A percentile compares a stretch with the other conserved stretches of the same genome.
Conservation (phyloP, 2,113 vertebrate genomes). For the Rhagologus leucostigma region DNA sequence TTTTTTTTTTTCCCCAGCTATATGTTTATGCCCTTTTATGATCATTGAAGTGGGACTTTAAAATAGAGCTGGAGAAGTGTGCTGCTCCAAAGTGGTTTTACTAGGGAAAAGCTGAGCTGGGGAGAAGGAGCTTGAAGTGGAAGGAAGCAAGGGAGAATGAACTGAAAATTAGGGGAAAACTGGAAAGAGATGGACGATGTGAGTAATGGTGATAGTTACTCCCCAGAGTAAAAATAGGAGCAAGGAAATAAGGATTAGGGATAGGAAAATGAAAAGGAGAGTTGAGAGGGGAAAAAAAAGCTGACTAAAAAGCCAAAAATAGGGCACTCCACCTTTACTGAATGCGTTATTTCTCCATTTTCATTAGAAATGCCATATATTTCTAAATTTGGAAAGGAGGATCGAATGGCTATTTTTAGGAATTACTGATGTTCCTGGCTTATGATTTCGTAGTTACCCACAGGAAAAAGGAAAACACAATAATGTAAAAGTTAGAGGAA, state of each 20-base stretch:
- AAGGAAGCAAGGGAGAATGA: constrained; percentile 9
- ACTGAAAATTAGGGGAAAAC: constrained; percentile 15
- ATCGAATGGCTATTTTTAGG: constrained; percentile 32
- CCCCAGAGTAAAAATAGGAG: neutral
- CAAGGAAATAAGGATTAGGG: neutral
- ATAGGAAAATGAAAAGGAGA: neutral
- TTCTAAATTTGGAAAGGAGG: constrained; percentile 13
- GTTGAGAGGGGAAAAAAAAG: neutral
- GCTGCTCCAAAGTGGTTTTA: neutral
- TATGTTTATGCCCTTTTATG: constrained; percentile 7
- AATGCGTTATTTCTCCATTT: constrained; percentile 19
- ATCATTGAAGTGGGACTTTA: neutral
- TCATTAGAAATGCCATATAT: neutral
- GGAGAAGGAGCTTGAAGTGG: neutral
- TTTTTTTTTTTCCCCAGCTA: neutral
- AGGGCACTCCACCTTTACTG: neutral
- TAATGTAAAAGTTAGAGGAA: neutral
- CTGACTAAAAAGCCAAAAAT: neutral
- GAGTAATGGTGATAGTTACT: neutral
- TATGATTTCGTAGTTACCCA: neutral
- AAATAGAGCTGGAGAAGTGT: neutral
- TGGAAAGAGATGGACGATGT: neutral
- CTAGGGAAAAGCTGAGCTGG: neutral
- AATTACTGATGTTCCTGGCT: constrained; percentile 11
- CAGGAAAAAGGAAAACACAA: neutral